Evolutionary conservation across 2,113 vertebrate genomes (phyloP), one percentile per base, ranked within the genome.

Genomic region (Clarias magur): DNA sequence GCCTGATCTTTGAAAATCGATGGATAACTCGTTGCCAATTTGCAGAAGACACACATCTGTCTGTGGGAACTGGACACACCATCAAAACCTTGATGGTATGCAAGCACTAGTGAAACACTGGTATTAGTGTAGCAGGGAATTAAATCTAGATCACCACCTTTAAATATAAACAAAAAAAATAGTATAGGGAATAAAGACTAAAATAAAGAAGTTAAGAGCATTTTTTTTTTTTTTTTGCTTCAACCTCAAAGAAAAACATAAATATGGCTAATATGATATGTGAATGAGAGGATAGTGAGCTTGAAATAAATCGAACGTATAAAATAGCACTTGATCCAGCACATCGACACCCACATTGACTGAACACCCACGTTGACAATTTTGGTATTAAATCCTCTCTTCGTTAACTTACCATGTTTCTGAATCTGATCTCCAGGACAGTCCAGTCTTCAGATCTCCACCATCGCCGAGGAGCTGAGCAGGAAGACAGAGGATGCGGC

Each of bases 401-500:
- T 15, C 7, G 1, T 78, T 38, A 27, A 21, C 21, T 23, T 30
- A 63, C 63, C 2, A 17, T 4, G 21, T 30, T 63, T 56, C 25
- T 34, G n/a, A 30, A 78, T 17, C 21, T 56, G 19, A 0, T 30
- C 19, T 1, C 48, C 83, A 99, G 98, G 96, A 87, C 94, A 98
- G 89, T 98, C 98, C 91, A 98, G 96, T 15, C 94, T 97, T 86
- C 98, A 99, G 88, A 99, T 99, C 91, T 96, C 96, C 42, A 92
- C 92, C 59, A 97, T 99, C 90, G 97, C 98, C 0, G 98, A 99
- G 87, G 98, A 99, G 75, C 82, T 99, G 93, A 96, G 97, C 80
- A 97, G 97, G 90, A 99, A 99, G 93, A 99, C 97, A 0, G 98
- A 99, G 80, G 98, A 99, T 30, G 97, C 98, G 1, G 96, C 97